Evolutionary conservation across 2,113 vertebrate species (phyloP).

Genomic region (Formicarius rufipectus): DNA sequence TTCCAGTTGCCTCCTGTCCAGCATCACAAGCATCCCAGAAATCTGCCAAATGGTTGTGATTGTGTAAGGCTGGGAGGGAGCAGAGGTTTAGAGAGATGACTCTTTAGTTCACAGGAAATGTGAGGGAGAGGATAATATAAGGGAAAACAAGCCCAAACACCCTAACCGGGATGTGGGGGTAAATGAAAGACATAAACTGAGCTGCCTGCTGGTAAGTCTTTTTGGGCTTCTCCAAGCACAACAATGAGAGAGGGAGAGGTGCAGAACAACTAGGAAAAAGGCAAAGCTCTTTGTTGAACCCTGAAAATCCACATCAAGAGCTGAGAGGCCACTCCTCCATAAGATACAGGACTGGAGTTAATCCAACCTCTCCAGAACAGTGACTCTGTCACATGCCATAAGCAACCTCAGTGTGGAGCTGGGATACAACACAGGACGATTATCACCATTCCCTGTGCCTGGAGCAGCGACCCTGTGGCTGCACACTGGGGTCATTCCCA

Average conservation of each 20-base stretch:
- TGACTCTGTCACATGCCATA: background rate
- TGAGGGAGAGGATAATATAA: conserved; percentile 5
- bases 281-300: background rate
- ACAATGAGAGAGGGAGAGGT: background rate
- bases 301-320: background rate
- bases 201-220: conserved; percentile 4
- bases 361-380: background rate
- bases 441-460: background rate
- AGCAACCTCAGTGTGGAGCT: background rate
- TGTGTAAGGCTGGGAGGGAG: conserved; percentile 63
- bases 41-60: conserved; percentile 64
- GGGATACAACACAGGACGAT: background rate
- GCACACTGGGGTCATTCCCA: background rate
- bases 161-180: background rate
- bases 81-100: conserved; percentile 25
- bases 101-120: conserved; percentile 20
- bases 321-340: background rate
- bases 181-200: background rate
- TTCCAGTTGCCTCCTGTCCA: conserved; percentile 53
- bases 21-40: conserved; percentile 43
- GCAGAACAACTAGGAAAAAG: background rate
- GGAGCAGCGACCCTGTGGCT: accelerated
- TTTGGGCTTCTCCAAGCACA: background rate
- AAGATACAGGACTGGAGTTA: background rate
- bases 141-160: background rate